Percentiles rank a stretch among this genome's conserved stretches.
These are phyloP conservation scores for Epinotia nisella DNA, from an alignment of 2,888 invertebrate genomes.

Conservation along the genomic window DNA sequence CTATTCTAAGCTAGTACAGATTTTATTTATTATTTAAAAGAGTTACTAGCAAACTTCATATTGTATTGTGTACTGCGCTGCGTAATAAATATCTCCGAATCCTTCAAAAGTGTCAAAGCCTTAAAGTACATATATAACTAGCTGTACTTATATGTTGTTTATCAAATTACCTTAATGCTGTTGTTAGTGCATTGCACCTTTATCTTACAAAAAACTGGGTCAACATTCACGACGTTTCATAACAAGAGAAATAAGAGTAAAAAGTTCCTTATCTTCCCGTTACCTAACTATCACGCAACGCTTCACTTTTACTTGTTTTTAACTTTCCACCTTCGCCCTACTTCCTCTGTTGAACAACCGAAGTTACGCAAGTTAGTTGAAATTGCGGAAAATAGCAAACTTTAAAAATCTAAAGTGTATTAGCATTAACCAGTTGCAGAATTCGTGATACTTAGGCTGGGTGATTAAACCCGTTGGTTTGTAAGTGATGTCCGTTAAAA, in stretches of 20 bases:
- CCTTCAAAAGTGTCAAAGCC: too few relatives aligned
- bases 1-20: too few relatives aligned
- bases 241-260: constrained; percentile 38
- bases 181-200: neutral
- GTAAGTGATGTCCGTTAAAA: too few relatives aligned
- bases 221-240: constrained; percentile 18
- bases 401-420: constrained; percentile 7
- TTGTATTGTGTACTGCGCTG: too few relatives aligned
- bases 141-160: neutral
- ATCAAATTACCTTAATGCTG: neutral
- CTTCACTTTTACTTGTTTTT: constrained; percentile 37
- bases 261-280: constrained; percentile 43
- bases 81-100: too few relatives aligned
- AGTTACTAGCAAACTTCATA: too few relatives aligned
- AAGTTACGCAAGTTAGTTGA: constrained; percentile 28
- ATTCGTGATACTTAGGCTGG: neutral
- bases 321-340: constrained; percentile 33
- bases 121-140: too few relatives aligned
- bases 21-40: too few relatives aligned
- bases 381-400: constrained; percentile 17
- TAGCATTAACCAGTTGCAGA: neutral
- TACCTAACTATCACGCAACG: constrained; percentile 21
- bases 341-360: constrained; percentile 26
- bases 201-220: constrained; percentile 5
- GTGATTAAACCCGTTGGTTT: too few relatives aligned